Percentiles rank a stretch among this genome's conserved stretches.
These are phyloP conservation scores for Penaeus japonicus DNA, from an alignment of 1,140 invertebrate species.

Conservation along the genomic window DNA sequence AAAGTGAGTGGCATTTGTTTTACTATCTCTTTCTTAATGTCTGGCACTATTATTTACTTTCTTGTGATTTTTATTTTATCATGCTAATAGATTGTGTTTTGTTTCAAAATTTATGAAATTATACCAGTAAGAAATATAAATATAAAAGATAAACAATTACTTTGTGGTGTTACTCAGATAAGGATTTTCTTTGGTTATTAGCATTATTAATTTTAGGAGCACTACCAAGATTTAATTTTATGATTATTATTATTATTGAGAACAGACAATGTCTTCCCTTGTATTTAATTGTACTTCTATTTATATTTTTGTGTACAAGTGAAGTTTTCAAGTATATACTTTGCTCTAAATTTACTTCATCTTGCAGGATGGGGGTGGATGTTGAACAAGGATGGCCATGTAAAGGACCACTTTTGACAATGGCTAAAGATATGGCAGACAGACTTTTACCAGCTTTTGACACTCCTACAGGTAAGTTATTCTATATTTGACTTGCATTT, in stretches of 20 bases:
- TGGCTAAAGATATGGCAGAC: conserved; percentile 94
- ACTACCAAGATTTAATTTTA: too few species aligned
- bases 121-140: too few species aligned
- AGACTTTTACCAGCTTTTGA: conserved; percentile 89
- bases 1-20: conserved; percentile 65
- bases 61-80: too few species aligned
- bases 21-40: not conserved
- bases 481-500: not conserved
- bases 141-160: too few species aligned
- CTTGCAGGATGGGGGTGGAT: conserved; percentile 76
- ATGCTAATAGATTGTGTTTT: too few species aligned
- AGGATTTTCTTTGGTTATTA: too few species aligned
- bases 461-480: conserved; percentile 73
- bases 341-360: not conserved
- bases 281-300: not conserved
- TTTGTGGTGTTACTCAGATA: too few species aligned
- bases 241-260: too few species aligned
- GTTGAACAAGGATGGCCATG: conserved; percentile 97
- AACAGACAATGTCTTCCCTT: not conserved
- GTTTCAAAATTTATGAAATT: too few species aligned
- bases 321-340: not conserved
- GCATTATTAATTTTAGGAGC: too few species aligned
- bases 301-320: not conserved
- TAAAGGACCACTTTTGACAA: conserved; percentile 86
- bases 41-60: not conserved